Evolutionary conservation across 2,797 vertebrate genomes (phyloP).

Genomic region (Anguilla megastoma): DNA sequence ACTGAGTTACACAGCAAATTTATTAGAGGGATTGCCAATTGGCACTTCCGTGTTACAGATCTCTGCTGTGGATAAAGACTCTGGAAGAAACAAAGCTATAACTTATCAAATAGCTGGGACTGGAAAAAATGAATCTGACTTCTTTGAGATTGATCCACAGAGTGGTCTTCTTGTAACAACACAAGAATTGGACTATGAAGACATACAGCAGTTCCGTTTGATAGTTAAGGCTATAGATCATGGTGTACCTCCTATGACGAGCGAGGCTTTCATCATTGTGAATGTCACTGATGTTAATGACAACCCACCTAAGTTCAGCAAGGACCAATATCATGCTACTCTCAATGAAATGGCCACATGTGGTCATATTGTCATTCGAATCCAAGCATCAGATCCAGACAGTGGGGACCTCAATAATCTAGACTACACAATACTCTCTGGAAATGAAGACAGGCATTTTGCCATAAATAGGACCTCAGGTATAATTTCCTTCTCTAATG

Average conservation of each 20-base stretch:
- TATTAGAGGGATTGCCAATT: conserved; percentile 81
- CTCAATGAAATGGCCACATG: conserved; percentile 91
- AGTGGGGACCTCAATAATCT: conserved; percentile 75
- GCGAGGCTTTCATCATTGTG: conserved; percentile 78
- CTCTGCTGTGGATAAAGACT: conserved; percentile 83
- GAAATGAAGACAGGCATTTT: conserved; percentile 90
- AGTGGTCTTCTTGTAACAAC: conserved; percentile 82
- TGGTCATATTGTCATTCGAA: conserved; percentile 90
- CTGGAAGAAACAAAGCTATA: conserved; percentile 81
- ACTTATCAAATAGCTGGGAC: conserved; percentile 80
- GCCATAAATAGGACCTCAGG: conserved; percentile 90
- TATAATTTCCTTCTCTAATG: conserved; percentile 90
- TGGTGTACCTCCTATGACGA: conserved; percentile 77
- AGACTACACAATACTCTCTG: conserved; percentile 91
- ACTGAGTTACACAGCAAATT: conserved; percentile 64
- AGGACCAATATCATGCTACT: conserved; percentile 82
- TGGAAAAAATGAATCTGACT: conserved; percentile 72
- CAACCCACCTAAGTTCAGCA: conserved; percentile 88
- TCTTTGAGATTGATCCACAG: conserved; percentile 81
- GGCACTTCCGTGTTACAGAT: conserved; percentile 81
- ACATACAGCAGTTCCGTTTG: conserved; percentile 75
- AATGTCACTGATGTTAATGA: conserved; percentile 91
- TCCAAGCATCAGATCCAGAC: conserved; percentile 93
- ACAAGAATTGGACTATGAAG: conserved; percentile 85
- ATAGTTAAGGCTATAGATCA: conserved; percentile 85